phyloP scores from a whole-genome alignment of 1,140 invertebrate species.

The roundworm (Caenorhabditis elegans) region WBcel235 BX284602.5:8128501-8129000 shows the following conservation, averaged over 20 bases:
- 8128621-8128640: background rate
- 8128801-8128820: background rate
- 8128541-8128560: constrained; percentile 19
- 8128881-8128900: background rate
- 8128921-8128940: background rate
- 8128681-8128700: background rate
- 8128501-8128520: background rate
- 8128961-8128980: background rate
- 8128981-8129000: background rate
- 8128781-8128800: background rate
- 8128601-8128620: background rate
- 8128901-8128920: background rate
- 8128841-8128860: constrained; percentile 4
- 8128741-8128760: background rate
- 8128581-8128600: background rate
- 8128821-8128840: background rate
- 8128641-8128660: background rate
- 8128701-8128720: background rate
- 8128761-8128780: background rate
- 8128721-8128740: background rate
- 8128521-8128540: background rate
- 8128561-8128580: background rate
- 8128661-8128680: background rate
- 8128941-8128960: background rate
- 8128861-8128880: background rate